phyloP scores from a whole-genome alignment of 35 echinoderm and acorn worm genomes.

The Apostichopus californicus region DNA sequence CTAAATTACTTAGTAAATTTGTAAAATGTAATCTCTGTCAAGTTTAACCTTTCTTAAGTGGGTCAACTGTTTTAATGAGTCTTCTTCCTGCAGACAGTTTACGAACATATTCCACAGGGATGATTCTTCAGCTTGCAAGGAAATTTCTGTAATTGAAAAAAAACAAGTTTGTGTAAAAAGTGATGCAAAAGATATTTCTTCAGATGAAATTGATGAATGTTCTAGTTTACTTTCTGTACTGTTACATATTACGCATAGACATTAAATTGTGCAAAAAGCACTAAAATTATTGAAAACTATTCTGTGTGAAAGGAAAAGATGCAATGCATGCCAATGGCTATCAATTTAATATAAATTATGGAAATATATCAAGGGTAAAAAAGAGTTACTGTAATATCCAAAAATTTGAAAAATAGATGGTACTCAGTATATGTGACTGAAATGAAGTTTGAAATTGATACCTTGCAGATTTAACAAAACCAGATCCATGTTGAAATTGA shows the following conservation, averaged over 20 bases:
- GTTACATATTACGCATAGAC: no score
- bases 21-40: neutral
- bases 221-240: no score
- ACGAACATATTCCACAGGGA: conserved; percentile 9
- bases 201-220: no score
- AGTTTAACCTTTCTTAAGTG: neutral
- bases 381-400: neutral
- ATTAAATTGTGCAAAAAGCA: no score
- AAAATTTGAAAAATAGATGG: neutral
- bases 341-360: neutral
- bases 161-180: no score
- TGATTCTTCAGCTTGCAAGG: neutral
- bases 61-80: neutral
- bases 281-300: no score
- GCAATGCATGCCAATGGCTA: neutral
- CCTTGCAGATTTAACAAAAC: neutral
- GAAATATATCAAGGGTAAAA: neutral
- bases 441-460: neutral
- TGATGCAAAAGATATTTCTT: no score
- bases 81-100: neutral
- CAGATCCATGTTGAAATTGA: neutral
- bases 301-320: no score
- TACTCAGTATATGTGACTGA: neutral
- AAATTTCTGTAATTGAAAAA: neutral
- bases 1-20: neutral